These are phyloP conservation scores for Drosophila algonquin DNA, from an alignment of 2,888 invertebrate species.

Conservation along the genomic window DNA sequence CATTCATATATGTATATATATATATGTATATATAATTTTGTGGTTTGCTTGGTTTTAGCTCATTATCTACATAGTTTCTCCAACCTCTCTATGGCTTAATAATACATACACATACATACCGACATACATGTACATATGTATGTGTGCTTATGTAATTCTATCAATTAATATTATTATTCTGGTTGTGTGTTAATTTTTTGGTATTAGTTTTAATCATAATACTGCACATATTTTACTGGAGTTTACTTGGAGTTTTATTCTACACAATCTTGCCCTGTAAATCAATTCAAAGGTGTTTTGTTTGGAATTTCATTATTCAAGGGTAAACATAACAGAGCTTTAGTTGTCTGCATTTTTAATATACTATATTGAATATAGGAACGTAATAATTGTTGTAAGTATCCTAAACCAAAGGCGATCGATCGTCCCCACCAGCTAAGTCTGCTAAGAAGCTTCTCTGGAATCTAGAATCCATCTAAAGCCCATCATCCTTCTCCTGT, in stretches of 20 bases:
- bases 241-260: slow-evolving; percentile 31
- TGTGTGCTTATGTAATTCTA: slow-evolving; percentile 45
- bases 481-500: neutral
- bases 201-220: slow-evolving; percentile 48
- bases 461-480: neutral
- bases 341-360: slow-evolving; percentile 42
- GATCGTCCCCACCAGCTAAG: slow-evolving; percentile 17
- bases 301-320: slow-evolving; percentile 18
- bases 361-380: slow-evolving; percentile 78
- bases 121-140: too few species aligned
- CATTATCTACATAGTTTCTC: slow-evolving; percentile 76
- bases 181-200: slow-evolving; percentile 20
- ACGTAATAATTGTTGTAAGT: slow-evolving; percentile 75
- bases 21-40: slow-evolving; percentile 22
- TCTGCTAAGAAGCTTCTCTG: slow-evolving; percentile 5
- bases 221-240: slow-evolving; percentile 52
- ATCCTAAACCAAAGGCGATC: slow-evolving; percentile 31
- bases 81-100: slow-evolving; percentile 42
- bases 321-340: slow-evolving; percentile 20
- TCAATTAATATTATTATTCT: slow-evolving; percentile 33
- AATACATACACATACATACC: too few species aligned
- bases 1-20: neutral
- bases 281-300: slow-evolving; percentile 44
- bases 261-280: slow-evolving; percentile 35
- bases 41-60: slow-evolving; percentile 71